Base-by-base conservation (phyloP, 1,140 invertebrate genomes). In the Leptoteleia sp. region DNA sequence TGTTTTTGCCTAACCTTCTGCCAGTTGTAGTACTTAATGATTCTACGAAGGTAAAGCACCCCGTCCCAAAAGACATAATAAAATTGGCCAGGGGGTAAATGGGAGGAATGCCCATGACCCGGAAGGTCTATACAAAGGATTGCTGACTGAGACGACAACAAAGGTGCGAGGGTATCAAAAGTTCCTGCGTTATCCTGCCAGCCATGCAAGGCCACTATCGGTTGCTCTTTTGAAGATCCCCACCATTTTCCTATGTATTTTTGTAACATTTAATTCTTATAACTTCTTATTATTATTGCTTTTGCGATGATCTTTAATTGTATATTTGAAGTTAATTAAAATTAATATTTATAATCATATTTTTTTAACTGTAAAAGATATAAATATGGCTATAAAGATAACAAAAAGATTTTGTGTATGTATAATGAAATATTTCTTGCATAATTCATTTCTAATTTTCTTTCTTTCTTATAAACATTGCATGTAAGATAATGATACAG, bases 41-140 rank as follows among this genome's bases (percentile, higher is more conserved):
- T 93, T 80, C 94, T 90, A 77, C 95, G 91, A 3, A 97, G 88
- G 0, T 93, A 85, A 6, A 91, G 88, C 52, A 94, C 89, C 12
- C 92, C 94, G 87, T 96, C 95, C 94, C 94, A 95, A 89, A 93
- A 94, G 55, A 96, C 87, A 85, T 95, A 95, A 86, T 96, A 96
- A 57, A 92, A 91, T 85, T 93, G 91, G 7, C 96, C 95, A 37
- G 83, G 73, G 0, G 94, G 94, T 75, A 93, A 92, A 78, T 94
- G 94, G 2, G 95, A 93, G 0, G 96, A 96, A 4, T 17, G 16
- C 13, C 68, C 68, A 11, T 97, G 96, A 0, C 94, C 94, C 0
- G 94, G 94, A 31, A 96, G 87, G 85, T 96, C 95, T 76, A 96
- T 92, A 62, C 92, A 91, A 12, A 95, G 88, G 15, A 95, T 82